A percentile compares a stretch with the other conserved stretches of the same genome.
Evolutionary conservation across 2,113 vertebrate species (phyloP).

Genomic region (Cynoglossus semilaevis): DNA sequence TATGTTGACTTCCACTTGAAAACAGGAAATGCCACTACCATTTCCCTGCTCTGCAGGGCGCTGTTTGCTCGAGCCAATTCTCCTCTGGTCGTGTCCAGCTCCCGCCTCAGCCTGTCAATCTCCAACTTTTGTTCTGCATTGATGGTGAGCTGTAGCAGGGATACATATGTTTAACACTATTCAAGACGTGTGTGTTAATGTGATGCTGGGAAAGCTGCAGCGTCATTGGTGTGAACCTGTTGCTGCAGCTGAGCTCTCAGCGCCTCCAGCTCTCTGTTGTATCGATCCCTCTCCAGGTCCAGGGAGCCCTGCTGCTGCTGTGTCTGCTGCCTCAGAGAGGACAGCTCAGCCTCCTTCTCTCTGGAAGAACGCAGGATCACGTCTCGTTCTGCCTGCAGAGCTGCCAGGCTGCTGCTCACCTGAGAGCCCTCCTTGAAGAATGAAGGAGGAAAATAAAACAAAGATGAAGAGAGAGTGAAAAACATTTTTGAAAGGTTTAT

Average conservation of each 20-base stretch:
- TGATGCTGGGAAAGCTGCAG: neutral
- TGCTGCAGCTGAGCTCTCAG: conserved; percentile 76
- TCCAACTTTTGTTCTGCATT: conserved; percentile 72
- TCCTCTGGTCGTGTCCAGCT: conserved; percentile 60
- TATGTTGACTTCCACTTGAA: too few relatives aligned
- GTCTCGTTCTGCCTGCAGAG: conserved; percentile 78
- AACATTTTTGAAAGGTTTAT: too few relatives aligned
- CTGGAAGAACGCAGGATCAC: conserved; percentile 50
- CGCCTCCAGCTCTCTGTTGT: conserved; percentile 59
- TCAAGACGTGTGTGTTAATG: too few relatives aligned
- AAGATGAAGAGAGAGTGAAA: neutral
- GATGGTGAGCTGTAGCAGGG: conserved; percentile 46
- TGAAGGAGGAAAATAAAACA: neutral
- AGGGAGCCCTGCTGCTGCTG: conserved; percentile 65
- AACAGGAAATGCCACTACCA: conserved; percentile 45
- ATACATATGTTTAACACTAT: too few relatives aligned
- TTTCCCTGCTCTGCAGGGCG: conserved; percentile 63
- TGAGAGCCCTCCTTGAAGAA: conserved; percentile 68
- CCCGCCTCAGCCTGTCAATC: conserved; percentile 67
- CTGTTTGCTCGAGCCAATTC: conserved; percentile 51
- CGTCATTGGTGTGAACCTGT: conserved; percentile 60
- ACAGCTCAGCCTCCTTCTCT: conserved; percentile 67
- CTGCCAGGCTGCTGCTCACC: conserved; percentile 56
- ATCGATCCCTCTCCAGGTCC: conserved; percentile 64
- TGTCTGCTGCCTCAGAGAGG: conserved; percentile 63